Percentiles rank a stretch among this genome's conserved stretches.
phyloP scores from a whole-genome alignment of 2,113 vertebrate genomes.

The Isichthys henryi region DNA sequence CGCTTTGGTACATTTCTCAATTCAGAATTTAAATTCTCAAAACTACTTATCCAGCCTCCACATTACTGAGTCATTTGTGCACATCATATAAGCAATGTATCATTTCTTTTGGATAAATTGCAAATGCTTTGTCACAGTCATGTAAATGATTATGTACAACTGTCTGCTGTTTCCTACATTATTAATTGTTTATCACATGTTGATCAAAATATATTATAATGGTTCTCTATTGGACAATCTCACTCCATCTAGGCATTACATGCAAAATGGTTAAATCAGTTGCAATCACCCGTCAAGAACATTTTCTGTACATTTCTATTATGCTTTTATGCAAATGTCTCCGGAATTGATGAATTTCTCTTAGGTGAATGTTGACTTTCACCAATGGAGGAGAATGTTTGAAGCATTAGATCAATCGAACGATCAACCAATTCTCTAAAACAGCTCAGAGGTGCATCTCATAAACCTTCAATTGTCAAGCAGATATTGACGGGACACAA shows the following conservation, averaged over 20 bases:
- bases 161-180: too few relatives aligned
- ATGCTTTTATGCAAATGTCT: too few relatives aligned
- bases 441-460: not conserved
- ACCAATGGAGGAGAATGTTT: not conserved
- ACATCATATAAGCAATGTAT: not conserved
- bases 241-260: not conserved
- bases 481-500: too few relatives aligned
- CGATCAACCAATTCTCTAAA: not conserved
- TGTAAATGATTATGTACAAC: not conserved
- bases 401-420: not conserved
- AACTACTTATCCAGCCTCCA: not conserved
- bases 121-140: not conserved
- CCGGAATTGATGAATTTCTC: too few relatives aligned
- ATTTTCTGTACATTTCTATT: not conserved
- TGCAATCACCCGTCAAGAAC: not conserved
- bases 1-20: not conserved
- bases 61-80: not conserved
- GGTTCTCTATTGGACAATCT: too few relatives aligned
- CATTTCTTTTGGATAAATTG: not conserved
- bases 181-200: not conserved
- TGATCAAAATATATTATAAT: too few relatives aligned
- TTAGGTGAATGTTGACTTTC: not conserved
- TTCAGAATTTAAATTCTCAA: not conserved
- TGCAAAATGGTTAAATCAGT: not conserved
- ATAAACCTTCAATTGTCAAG: too few relatives aligned